A percentile compares a stretch with the other conserved stretches of the same genome.
These are phyloP conservation scores for Odontamblyopus rebecca DNA, from an alignment of 2,797 vertebrate genomes.

Conservation along the genomic window DNA sequence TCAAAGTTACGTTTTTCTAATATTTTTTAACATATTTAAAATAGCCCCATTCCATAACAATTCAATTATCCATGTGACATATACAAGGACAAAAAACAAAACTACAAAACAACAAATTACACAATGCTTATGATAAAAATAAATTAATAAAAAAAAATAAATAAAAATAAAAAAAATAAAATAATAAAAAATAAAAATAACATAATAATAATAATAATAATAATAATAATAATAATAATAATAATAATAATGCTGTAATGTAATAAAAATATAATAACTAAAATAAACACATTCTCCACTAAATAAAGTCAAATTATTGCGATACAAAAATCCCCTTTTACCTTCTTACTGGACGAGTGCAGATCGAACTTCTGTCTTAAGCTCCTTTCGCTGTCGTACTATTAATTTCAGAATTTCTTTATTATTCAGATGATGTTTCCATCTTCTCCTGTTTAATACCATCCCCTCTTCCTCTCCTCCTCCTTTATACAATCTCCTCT, in stretches of 20 bases:
- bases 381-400: background rate
- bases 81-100: background rate
- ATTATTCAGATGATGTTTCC: background rate
- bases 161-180: too few relatives aligned
- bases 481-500: constrained; percentile 7
- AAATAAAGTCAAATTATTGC: background rate
- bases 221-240: too few relatives aligned
- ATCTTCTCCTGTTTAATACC: background rate
- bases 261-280: background rate
- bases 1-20: background rate
- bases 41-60: background rate
- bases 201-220: too few relatives aligned
- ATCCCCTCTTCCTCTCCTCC: background rate
- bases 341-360: background rate
- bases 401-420: background rate
- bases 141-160: too few relatives aligned
- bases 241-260: background rate
- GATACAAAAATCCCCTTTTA: background rate
- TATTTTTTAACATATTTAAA: background rate
- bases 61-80: background rate
- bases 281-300: background rate
- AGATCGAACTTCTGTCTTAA: background rate
- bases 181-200: too few relatives aligned
- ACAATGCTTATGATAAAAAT: too few relatives aligned
- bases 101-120: background rate